Evolutionary conservation across 2,113 vertebrate species (phyloP).

Genomic region (Sorex fumeus): DNA sequence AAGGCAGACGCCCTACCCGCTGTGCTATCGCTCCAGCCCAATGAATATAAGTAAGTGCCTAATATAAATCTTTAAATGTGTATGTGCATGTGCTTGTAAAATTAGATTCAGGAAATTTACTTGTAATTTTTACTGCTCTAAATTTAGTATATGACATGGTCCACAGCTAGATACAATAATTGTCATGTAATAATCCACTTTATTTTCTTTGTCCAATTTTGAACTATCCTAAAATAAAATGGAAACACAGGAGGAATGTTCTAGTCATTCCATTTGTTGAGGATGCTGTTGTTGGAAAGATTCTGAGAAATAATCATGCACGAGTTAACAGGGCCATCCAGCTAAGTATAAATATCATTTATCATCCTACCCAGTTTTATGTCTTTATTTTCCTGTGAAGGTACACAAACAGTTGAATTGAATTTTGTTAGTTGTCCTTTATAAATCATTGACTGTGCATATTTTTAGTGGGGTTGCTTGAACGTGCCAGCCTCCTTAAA

Average conservation of each 20-base stretch:
- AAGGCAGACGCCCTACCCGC: no score
- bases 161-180: background rate
- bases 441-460: conserved; percentile 49
- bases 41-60: no score
- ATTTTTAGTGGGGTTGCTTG: conserved; percentile 33
- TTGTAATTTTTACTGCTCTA: background rate
- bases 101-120: conserved; percentile 23
- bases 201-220: background rate
- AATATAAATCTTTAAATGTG: background rate
- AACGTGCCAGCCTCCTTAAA: background rate
- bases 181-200: background rate
- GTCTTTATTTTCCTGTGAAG: conserved; percentile 25
- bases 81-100: background rate
- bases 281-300: background rate
- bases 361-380: conserved; percentile 38
- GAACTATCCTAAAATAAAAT: background rate
- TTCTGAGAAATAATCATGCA: conserved; percentile 42
- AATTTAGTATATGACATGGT: conserved; percentile 8
- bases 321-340: conserved; percentile 9
- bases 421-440: conserved; percentile 40
- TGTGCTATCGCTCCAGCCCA: no score
- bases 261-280: background rate
- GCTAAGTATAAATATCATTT: conserved; percentile 53
- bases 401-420: conserved; percentile 24
- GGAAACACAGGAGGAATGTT: background rate